Conservation (phyloP, 2,113 vertebrate genomes). For the Prunella himalayana region DNA sequence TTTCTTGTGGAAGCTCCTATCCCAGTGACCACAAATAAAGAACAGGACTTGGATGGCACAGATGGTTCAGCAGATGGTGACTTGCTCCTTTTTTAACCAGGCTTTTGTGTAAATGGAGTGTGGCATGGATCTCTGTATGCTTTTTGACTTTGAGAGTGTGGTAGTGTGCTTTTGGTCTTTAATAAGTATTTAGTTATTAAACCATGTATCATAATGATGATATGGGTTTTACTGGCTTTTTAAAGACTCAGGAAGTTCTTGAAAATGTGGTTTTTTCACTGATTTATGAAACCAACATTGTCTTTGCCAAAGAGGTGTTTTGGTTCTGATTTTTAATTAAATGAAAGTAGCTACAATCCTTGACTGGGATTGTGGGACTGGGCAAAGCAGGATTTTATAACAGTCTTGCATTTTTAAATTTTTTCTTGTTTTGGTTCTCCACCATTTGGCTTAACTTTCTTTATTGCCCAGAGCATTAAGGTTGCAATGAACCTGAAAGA, state of each 20-base stretch:
- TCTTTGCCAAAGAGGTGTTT: background rate
- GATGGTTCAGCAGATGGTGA: constrained; percentile 63
- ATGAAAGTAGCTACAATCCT: background rate
- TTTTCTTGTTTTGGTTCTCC: background rate
- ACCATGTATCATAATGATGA: background rate
- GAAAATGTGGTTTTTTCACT: background rate
- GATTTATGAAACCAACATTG: background rate
- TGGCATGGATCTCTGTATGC: background rate
- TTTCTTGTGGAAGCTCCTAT: constrained; percentile 3
- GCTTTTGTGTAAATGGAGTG: constrained; percentile 50
- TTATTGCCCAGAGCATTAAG: background rate
- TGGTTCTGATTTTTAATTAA: background rate
- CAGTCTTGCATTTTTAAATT: background rate
- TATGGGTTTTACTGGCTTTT: background rate
- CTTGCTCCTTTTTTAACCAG: constrained; percentile 60
- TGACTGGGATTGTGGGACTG: background rate
- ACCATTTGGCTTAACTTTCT: background rate
- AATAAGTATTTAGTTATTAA: background rate
- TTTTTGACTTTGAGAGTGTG: constrained; percentile 44
- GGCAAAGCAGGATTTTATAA: background rate
- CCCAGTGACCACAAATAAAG: constrained; percentile 32
- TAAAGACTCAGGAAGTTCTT: background rate
- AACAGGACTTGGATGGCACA: constrained; percentile 33
- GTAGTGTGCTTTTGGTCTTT: background rate
- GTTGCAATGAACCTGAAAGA: background rate